These are phyloP conservation scores for Caradrina clavipalpis DNA, from an alignment of 2,888 invertebrate genomes.

Conservation along the genomic window DNA sequence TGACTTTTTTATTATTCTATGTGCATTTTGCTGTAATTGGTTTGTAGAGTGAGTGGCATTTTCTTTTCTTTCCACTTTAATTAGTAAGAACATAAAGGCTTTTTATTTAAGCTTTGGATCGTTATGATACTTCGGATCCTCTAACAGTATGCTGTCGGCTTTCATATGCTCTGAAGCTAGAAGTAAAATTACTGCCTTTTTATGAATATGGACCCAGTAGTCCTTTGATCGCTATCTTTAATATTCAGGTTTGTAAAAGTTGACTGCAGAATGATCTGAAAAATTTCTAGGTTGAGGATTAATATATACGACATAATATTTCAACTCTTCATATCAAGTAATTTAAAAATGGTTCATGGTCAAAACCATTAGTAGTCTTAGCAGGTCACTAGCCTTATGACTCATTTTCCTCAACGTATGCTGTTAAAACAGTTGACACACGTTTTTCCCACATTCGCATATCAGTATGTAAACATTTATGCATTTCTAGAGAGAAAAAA, in stretches of 20 bases:
- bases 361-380: conserved; percentile 19
- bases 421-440: conserved; percentile 50
- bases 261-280: background rate
- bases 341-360: conserved; percentile 7
- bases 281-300: background rate
- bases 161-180: background rate
- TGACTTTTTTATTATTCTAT: conserved; percentile 23
- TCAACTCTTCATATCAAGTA: background rate
- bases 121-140: background rate
- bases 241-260: background rate
- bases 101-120: background rate
- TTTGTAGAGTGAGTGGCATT: background rate
- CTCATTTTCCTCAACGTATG: conserved; percentile 32
- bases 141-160: background rate
- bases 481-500: conserved; percentile 53
- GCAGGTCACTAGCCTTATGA: conserved; percentile 38
- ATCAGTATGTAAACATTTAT: conserved; percentile 49
- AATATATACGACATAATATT: background rate
- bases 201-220: background rate
- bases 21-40: conserved; percentile 19
- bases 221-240: background rate
- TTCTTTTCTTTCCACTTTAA: conserved; percentile 4
- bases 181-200: background rate
- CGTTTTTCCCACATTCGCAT: conserved; percentile 55
- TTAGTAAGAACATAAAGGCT: background rate